These are phyloP conservation scores for Tanytarsus gracilentus DNA, from an alignment of 2,888 invertebrate genomes.

Conservation along the genomic window DNA sequence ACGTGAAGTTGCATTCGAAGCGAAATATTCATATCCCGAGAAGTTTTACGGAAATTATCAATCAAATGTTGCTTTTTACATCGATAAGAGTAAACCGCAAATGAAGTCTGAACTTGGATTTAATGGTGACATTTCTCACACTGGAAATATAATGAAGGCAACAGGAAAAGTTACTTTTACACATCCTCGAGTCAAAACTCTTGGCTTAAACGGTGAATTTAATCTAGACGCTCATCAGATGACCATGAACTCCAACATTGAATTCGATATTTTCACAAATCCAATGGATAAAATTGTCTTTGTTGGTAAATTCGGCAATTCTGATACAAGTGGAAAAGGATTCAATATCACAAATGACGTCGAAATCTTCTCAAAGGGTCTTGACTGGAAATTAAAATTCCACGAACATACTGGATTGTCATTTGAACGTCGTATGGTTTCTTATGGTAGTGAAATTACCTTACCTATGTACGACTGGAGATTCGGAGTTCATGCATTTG, in stretches of 20 bases:
- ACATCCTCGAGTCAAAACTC: constrained; percentile 55
- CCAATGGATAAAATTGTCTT: constrained; percentile 49
- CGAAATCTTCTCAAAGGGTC: constrained; percentile 45
- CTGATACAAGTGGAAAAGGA: constrained; percentile 36
- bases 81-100: constrained; percentile 64
- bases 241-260: constrained; percentile 41
- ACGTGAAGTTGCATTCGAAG: constrained; percentile 56
- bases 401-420: constrained; percentile 36
- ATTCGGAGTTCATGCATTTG: constrained; percentile 35
- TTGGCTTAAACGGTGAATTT: constrained; percentile 44
- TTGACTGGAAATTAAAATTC: constrained; percentile 36
- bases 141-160: constrained; percentile 45
- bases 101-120: constrained; percentile 54
- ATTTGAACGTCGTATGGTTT: constrained; percentile 36
- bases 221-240: constrained; percentile 41
- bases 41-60: constrained; percentile 51
- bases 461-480: constrained; percentile 37
- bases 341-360: constrained; percentile 42
- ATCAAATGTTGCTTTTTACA: constrained; percentile 54
- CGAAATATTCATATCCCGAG: constrained; percentile 45
- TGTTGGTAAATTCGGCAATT: constrained; percentile 35
- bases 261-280: constrained; percentile 52
- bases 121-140: constrained; percentile 46
- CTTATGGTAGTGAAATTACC: constrained; percentile 37
- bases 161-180: constrained; percentile 53